Evolutionary conservation across 2,113 vertebrate genomes (phyloP), one percentile per base, ranked within the genome.

Genomic region (Melanocharis versteri): DNA sequence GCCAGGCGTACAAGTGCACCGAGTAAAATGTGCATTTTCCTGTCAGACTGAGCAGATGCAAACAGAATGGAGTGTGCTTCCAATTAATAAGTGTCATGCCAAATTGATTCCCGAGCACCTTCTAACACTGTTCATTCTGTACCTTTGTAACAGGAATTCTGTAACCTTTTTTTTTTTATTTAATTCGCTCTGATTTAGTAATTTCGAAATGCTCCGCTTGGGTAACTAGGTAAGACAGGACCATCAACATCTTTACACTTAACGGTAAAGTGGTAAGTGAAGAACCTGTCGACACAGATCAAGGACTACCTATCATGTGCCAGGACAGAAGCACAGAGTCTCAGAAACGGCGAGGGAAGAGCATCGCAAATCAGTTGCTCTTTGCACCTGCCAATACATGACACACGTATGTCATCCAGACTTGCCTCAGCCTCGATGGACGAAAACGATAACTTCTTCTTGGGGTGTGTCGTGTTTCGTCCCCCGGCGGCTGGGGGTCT

Each of bases 381-480:
- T 39, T 40, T 27, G 23, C 66, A 65, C 56, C 37, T 54, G 72
- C 14, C 8, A 54, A 6, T 16, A 12, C 0, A 3, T 1, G 37
- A 20, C 7, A 6, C 2, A 7, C 16, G 0, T 3, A 5, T 3
- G 18, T 11, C 33, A 30, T 30, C 40, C 50, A 53, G 26, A 13
- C n/a, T 31, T 4, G 61, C 70, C 61, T 51, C 65, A 35, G 4
- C 42, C 11, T 6, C 35, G 2, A 6, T 3, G 39, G 30, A 8
- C 3, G 4, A 26, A 9, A 33, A 23, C 0, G 28, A 6, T 3
- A 39, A 22, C 44, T 33, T n/a, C 48, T 19, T 4, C 9, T 39
- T 1, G 33, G 1, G 24, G 37, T 1, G 51, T 1, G 40, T 8
- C 6, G 20, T 7, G 37, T 15, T 26, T 7, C 3, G 14, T 12